These are phyloP conservation scores for Phalanger gymnotis DNA, from an alignment of 2,797 vertebrate genomes.

Conservation along the genomic window DNA sequence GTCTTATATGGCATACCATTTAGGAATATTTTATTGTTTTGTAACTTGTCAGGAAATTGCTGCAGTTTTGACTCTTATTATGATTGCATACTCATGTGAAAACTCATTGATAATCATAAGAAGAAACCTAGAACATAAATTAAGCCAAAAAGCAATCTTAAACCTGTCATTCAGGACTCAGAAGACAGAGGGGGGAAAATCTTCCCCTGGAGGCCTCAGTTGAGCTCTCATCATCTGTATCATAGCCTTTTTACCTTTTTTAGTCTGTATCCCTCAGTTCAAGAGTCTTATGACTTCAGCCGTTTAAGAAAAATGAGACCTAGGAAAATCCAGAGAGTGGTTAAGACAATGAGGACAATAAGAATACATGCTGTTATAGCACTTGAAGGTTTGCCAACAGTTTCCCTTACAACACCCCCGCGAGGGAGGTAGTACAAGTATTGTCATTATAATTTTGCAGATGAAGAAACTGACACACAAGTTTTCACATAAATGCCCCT, in stretches of 20 bases:
- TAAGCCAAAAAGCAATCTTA: constrained; percentile 61
- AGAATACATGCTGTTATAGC: background rate
- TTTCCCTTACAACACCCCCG: background rate
- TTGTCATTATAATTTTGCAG: background rate
- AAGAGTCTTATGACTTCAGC: background rate
- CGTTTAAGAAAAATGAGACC: background rate
- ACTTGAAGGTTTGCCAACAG: too few species aligned
- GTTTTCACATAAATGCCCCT: background rate
- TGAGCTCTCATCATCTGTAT: background rate
- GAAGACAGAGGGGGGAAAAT: background rate
- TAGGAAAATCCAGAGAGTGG: background rate
- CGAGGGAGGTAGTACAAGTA: background rate
- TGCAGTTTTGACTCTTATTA: constrained; percentile 53
- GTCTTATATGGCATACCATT: constrained; percentile 37
- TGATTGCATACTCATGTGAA: constrained; percentile 56
- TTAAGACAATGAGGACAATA: background rate
- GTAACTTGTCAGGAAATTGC: constrained; percentile 67
- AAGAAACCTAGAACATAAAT: constrained; percentile 62
- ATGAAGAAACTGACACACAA: background rate
- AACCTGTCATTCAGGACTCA: constrained; percentile 58
- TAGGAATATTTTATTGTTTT: constrained; percentile 63
- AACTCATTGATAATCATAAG: constrained; percentile 65
- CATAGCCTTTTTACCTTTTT: background rate
- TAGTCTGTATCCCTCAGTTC: background rate
- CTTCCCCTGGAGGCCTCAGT: background rate